These are phyloP conservation scores for Idaea aversata DNA, from an alignment of 2,888 invertebrate species.

Conservation along the genomic window DNA sequence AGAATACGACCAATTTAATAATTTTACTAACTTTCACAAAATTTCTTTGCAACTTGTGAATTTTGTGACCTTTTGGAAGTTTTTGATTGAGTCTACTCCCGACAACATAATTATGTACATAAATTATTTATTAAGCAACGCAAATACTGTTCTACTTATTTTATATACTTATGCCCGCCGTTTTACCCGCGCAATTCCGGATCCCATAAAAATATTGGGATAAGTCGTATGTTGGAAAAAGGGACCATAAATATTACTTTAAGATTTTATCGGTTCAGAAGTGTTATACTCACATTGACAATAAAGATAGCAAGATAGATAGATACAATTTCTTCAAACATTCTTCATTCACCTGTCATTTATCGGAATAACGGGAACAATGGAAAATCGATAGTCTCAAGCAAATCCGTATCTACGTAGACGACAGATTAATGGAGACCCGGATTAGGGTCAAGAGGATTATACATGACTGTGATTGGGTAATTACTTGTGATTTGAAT, in stretches of 20 bases:
- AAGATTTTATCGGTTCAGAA: no score
- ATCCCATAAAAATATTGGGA: no score
- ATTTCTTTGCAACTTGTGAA: not conserved
- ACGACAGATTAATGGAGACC: not conserved
- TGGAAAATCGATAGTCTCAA: not conserved
- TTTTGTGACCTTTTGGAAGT: not conserved
- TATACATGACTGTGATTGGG: not conserved
- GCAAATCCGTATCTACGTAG: not conserved
- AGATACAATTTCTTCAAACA: not conserved
- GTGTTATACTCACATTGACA: no score
- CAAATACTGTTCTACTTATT: no score
- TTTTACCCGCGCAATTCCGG: no score
- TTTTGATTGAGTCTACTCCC: not conserved
- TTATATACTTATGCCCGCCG: no score
- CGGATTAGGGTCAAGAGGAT: not conserved
- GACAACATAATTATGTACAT: not conserved
- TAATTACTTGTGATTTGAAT: not conserved
- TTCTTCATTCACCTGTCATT: not conserved
- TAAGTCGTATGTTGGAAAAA: no score
- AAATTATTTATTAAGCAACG: not conserved
- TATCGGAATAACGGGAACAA: not conserved
- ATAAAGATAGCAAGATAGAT: not conserved
- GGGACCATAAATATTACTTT: no score
- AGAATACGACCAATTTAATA: constrained; percentile 6
- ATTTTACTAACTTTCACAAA: constrained; percentile 1